Conservation (phyloP, 2,113 vertebrate species). For the Nanorana parkeri region DNA sequence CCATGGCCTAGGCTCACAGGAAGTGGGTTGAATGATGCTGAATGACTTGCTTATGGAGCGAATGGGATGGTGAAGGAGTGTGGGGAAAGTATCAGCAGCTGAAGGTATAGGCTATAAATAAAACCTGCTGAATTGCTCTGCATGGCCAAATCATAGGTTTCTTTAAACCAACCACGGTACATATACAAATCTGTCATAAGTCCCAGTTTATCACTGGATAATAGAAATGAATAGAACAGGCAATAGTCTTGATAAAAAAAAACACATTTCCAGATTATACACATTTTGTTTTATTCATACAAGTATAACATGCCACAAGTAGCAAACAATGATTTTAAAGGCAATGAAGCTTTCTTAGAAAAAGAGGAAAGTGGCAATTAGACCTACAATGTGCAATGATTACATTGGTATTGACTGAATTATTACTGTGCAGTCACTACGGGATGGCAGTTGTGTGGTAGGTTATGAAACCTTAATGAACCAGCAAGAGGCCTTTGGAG, state of each 20-base stretch:
- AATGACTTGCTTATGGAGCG: too few species aligned
- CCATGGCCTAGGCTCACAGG: too few species aligned
- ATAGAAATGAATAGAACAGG: not conserved
- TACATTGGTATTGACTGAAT: slow-evolving; percentile 45
- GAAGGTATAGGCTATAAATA: too few species aligned
- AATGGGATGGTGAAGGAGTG: too few species aligned
- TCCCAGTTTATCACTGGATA: too few species aligned
- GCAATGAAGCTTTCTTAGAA: slow-evolving; percentile 4
- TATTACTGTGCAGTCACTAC: slow-evolving; percentile 9
- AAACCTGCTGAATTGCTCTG: too few species aligned
- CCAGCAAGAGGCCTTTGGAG: slow-evolving; percentile 19
- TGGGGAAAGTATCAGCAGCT: too few species aligned
- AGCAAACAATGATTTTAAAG: slow-evolving; percentile 5
- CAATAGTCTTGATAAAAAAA: not conserved
- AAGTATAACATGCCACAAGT: slow-evolving; percentile 5
- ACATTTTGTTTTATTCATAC: not conserved
- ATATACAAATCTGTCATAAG: not conserved
- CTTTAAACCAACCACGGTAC: too few species aligned
- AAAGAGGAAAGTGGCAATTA: slow-evolving; percentile 24
- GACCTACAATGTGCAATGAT: slow-evolving; percentile 43
- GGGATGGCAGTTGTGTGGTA: slow-evolving; percentile 11
- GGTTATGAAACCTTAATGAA: slow-evolving; percentile 36
- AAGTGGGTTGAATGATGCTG: too few species aligned
- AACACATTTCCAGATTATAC: not conserved
- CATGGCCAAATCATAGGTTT: too few species aligned